Evolutionary conservation across 2,888 invertebrate species (phyloP), one percentile per base, ranked within the genome.

Genomic region (Athetis lepigone): DNA sequence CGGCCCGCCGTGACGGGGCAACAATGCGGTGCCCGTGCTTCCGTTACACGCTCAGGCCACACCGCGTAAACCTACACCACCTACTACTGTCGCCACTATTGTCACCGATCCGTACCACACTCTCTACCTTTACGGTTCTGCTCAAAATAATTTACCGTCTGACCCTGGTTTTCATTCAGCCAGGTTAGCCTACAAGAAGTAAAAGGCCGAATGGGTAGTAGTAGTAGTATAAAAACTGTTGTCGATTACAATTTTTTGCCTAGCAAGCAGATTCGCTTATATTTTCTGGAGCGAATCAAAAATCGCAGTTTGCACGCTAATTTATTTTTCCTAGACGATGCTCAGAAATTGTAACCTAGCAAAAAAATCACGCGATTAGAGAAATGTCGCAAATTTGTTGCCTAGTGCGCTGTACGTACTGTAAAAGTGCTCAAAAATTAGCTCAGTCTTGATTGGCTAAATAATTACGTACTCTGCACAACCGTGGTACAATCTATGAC

Each of bases 61-160:
- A 60, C 66, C 69, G 61, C 68, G 88, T 88, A 90, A 90, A 70
- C 81, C 85, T 81, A 90, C 87, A 90, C 89, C 87, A 81, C 55
- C 71, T 75, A 63, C 75, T 71, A 65, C 77, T 77, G 75, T 77
- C 74, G 77, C 67, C 77, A 68, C 79, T 70, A 77, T 78, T 83
- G 83, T 80, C 69, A 78, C 78, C 70, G 70, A 78, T 76, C 77
- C 64, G 56, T 67, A 67, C 64, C 70, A 65, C 66, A 67, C 21
- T 58, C 46, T 56, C 67, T 57, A 50, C 39, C 49, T 40, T 60
- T 37, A 52, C 59, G 58, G 65, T 68, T 68, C 52, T 70, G 61
- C 60, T 55, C 46, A 57, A 64, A 59, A 68, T 70, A 64, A 60
- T 68, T 62, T 45, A 39, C 27, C 25, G 63, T 58, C 43, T 40